These are phyloP conservation scores for Agapostemon virescens DNA, from an alignment of 2,888 invertebrate genomes.

Conservation along the genomic window DNA sequence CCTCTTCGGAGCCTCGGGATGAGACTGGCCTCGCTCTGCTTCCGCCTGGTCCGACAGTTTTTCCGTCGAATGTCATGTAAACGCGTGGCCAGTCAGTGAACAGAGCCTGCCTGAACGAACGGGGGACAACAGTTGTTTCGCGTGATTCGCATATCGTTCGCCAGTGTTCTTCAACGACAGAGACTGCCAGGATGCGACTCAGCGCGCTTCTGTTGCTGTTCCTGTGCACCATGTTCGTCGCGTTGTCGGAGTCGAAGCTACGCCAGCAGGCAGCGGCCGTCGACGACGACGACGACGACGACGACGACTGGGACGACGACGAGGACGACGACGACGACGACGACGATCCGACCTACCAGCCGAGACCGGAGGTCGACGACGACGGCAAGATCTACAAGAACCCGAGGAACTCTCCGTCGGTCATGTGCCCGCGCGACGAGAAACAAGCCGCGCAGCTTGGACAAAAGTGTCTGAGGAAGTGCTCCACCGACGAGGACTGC, in stretches of 20 bases:
- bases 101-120: background rate
- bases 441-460: conserved; percentile 91
- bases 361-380: conserved; percentile 85
- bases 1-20: conserved; percentile 52
- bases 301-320: conserved; percentile 74
- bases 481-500: conserved; percentile 96
- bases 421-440: conserved; percentile 92
- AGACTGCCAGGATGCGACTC: conserved; percentile 71
- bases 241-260: conserved; percentile 77
- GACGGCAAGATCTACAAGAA: conserved; percentile 93
- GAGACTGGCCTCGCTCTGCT: conserved; percentile 51
- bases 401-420: conserved; percentile 93
- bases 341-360: conserved; percentile 77
- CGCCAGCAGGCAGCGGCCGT: conserved; percentile 74
- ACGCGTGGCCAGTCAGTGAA: conserved; percentile 28
- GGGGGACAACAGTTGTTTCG: conserved; percentile 1
- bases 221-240: conserved; percentile 69
- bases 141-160: background rate
- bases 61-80: conserved; percentile 57
- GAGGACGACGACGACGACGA: conserved; percentile 82
- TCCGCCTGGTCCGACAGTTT: conserved; percentile 13
- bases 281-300: conserved; percentile 76
- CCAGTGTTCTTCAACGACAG: background rate
- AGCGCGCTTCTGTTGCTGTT: conserved; percentile 69
- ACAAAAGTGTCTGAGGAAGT: conserved; percentile 94